Evolutionary conservation across 92 coral and sea anemone genomes (phyloP).

Genomic region (Epizoanthus stellaris): DNA sequence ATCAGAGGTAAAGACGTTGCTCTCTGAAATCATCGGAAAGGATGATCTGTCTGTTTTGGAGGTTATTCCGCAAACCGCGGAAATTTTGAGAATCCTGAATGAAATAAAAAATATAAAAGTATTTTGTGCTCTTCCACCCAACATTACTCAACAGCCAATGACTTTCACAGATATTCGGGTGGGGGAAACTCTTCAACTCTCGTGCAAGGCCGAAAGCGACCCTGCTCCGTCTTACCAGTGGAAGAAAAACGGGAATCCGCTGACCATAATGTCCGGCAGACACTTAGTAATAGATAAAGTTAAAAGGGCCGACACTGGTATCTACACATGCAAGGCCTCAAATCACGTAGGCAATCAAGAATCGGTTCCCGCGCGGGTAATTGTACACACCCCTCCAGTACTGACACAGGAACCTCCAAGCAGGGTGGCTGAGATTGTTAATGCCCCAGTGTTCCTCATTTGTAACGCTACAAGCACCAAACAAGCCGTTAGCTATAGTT

Average conservation of each 20-base stretch:
- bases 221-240: conserved; percentile 65
- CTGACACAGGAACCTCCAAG: conserved; percentile 66
- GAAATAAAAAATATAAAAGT: conserved; percentile 47
- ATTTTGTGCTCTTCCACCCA: conserved; percentile 80
- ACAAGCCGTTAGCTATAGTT: conserved; percentile 63
- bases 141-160: conserved; percentile 74
- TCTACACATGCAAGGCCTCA: conserved; percentile 74
- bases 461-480: conserved; percentile 57
- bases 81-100: conserved; percentile 51
- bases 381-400: conserved; percentile 77
- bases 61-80: conserved; percentile 54
- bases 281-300: conserved; percentile 47
- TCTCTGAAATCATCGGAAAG: conserved; percentile 36
- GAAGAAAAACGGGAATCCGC: conserved; percentile 59
- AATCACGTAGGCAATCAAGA: conserved; percentile 64
- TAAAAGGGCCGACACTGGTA: conserved; percentile 57
- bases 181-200: conserved; percentile 56
- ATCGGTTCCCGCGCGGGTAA: conserved; percentile 64
- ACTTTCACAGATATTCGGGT: conserved; percentile 59
- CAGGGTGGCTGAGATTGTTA: conserved; percentile 52
- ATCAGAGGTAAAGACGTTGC: conserved; percentile 33
- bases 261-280: conserved; percentile 39
- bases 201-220: conserved; percentile 67
- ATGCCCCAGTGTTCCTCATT: conserved; percentile 52
- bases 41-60: conserved; percentile 50